Percentiles rank a stretch among this genome's conserved stretches.
Evolutionary conservation across 2,888 invertebrate genomes (phyloP).

Genomic region (Carcina quercana): DNA sequence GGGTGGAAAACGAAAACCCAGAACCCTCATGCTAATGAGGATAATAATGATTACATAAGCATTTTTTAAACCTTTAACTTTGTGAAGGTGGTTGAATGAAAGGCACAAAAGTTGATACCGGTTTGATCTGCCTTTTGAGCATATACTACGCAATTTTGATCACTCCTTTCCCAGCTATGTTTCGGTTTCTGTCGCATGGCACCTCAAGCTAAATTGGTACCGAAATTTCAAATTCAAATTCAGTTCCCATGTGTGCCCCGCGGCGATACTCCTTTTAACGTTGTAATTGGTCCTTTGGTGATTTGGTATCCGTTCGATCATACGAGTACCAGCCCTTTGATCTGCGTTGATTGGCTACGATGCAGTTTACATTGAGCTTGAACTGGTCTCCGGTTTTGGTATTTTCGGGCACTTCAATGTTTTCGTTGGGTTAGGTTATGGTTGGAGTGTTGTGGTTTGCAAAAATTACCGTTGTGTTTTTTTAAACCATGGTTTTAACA

Average conservation of each 20-base stretch:
- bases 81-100: no score
- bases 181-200: conserved; percentile 62
- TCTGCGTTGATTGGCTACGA: conserved; percentile 52
- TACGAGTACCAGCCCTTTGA: conserved; percentile 50
- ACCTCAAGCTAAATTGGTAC: conserved; percentile 68
- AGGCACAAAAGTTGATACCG: no score
- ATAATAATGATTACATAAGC: no score
- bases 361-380: conserved; percentile 9
- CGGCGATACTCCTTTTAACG: conserved; percentile 54
- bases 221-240: conserved; percentile 71
- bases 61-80: no score
- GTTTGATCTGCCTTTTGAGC: conserved; percentile 24
- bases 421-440: conserved; percentile 33
- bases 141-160: conserved; percentile 41
- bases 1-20: no score
- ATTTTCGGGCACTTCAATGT: conserved; percentile 8
- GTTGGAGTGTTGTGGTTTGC: conserved; percentile 9
- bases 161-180: conserved; percentile 47
- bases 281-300: conserved; percentile 63
- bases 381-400: conserved; percentile 17
- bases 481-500: no score
- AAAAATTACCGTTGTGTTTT: not conserved
- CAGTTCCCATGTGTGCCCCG: conserved; percentile 55
- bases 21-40: no score
- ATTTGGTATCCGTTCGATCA: conserved; percentile 37